A percentile compares a stretch with the other conserved stretches of the same genome.
phyloP scores from a whole-genome alignment of 2,888 invertebrate genomes.

The Tetropium fuscum region DNA sequence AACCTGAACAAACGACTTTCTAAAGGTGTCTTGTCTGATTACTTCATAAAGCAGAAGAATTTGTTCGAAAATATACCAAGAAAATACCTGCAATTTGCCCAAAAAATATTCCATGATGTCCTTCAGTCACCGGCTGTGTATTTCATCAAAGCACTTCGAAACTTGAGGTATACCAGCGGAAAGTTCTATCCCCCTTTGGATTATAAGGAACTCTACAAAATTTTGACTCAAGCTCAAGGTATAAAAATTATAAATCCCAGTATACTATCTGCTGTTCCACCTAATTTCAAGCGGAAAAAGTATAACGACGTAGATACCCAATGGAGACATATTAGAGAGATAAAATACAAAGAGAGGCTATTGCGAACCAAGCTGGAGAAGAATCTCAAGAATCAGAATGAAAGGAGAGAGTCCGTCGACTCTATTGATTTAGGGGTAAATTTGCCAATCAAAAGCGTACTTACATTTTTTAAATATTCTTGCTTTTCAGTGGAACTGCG shows the following conservation, averaged over 20 bases:
- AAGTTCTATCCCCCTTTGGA: slow-evolving; percentile 52
- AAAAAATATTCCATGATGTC: slow-evolving; percentile 76
- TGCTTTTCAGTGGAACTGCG: slow-evolving; percentile 54
- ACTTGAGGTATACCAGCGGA: slow-evolving; percentile 70
- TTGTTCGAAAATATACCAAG: slow-evolving; percentile 79
- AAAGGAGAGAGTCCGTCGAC: slow-evolving; percentile 53
- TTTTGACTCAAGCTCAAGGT: slow-evolving; percentile 31
- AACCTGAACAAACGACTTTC: slow-evolving; percentile 74
- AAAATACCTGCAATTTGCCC: slow-evolving; percentile 73
- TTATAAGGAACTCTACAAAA: slow-evolving; percentile 51
- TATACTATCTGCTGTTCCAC: slow-evolving; percentile 19
- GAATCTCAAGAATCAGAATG: slow-evolving; percentile 40
- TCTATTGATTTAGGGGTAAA: slow-evolving; percentile 71
- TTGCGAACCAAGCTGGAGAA: slow-evolving; percentile 34
- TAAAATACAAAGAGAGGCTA: slow-evolving; percentile 35
- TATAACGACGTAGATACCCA: slow-evolving; percentile 44
- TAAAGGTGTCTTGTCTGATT: slow-evolving; percentile 75
- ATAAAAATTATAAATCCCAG: slow-evolving; percentile 39
- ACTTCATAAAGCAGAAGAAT: slow-evolving; percentile 79
- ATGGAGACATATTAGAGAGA: slow-evolving; percentile 38
- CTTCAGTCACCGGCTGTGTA: slow-evolving; percentile 80
- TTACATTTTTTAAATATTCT: no score
- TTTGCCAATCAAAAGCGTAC: no score
- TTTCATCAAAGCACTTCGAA: slow-evolving; percentile 76
- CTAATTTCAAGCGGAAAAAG: slow-evolving; percentile 27